These are phyloP conservation scores for Vulpes vulpes DNA, from an alignment of 2,113 vertebrate genomes.

Conservation along the genomic window DNA sequence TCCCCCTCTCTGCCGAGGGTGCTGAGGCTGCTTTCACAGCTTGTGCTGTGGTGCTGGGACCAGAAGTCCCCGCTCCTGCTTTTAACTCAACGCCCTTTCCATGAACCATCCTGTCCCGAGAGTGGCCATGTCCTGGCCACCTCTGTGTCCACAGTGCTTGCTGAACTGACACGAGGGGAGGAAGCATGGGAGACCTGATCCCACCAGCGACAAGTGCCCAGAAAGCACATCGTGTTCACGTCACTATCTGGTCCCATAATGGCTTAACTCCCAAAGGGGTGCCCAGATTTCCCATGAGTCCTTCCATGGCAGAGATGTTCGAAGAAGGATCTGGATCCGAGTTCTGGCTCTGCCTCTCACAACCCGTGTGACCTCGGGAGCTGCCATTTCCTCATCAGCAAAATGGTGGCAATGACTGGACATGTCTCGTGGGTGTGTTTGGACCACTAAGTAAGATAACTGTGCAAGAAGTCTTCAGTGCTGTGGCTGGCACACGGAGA, in stretches of 20 bases:
- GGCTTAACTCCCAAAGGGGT: not conserved
- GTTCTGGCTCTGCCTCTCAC: not conserved
- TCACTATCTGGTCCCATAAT: not conserved
- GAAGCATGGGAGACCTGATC: not conserved
- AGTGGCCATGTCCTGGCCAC: not conserved
- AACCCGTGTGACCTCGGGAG: not conserved
- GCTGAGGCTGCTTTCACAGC: not conserved
- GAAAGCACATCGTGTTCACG: not conserved
- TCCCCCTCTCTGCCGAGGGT: not conserved
- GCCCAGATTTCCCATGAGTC: not conserved
- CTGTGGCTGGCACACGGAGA: not conserved
- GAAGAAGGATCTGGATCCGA: not conserved
- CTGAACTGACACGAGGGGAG: not conserved
- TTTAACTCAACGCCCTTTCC: not conserved
- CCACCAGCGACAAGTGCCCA: not conserved
- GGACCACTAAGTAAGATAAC: not conserved
- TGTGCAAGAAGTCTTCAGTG: not conserved
- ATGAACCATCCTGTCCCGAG: not conserved
- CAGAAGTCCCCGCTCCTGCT: not conserved
- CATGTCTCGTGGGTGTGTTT: not conserved
- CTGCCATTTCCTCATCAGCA: not conserved
- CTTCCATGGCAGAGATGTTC: not conserved
- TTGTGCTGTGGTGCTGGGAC: not conserved
- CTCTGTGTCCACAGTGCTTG: not conserved
- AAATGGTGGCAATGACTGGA: not conserved